Percentiles rank a stretch among this genome's conserved stretches.
These are phyloP conservation scores for Emydura subglobosa DNA, from an alignment of 2,113 vertebrate genomes.

Conservation along the genomic window DNA sequence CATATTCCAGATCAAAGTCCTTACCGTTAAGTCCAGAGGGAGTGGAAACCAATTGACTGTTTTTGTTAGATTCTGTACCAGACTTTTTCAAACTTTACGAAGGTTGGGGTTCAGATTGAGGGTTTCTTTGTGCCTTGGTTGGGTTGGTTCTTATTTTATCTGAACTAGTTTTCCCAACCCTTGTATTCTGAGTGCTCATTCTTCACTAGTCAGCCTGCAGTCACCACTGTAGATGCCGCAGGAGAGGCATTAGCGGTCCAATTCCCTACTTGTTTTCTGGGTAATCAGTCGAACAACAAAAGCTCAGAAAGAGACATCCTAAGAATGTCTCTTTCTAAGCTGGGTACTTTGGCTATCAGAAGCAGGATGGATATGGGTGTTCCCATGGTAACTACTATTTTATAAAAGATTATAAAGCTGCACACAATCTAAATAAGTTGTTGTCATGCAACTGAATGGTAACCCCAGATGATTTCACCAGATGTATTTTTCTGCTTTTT, in stretches of 20 bases:
- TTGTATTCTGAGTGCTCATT: not conserved
- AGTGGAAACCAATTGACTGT: too few species aligned
- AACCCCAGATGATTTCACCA: slow-evolving; percentile 2
- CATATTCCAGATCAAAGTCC: too few species aligned
- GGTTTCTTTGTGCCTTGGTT: too few species aligned
- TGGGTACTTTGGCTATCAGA: not conserved
- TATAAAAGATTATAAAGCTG: slow-evolving; percentile 26
- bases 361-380: not conserved
- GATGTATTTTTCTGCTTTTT: slow-evolving; percentile 48
- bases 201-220: not conserved
- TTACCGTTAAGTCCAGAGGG: too few species aligned
- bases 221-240: not conserved
- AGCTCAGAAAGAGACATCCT: not conserved
- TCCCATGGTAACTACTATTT: not conserved
- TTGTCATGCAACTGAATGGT: slow-evolving; percentile 24
- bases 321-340: not conserved
- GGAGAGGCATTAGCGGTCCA: not conserved
- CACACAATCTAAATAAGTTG: not conserved
- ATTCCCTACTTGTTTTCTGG: not conserved
- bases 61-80: too few species aligned
- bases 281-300: not conserved
- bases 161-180: not conserved
- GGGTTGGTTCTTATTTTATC: not conserved
- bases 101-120: too few species aligned
- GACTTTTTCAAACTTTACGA: too few species aligned